Conservation (phyloP, 2,113 vertebrate genomes). For the Eulemur macaco region DNA sequence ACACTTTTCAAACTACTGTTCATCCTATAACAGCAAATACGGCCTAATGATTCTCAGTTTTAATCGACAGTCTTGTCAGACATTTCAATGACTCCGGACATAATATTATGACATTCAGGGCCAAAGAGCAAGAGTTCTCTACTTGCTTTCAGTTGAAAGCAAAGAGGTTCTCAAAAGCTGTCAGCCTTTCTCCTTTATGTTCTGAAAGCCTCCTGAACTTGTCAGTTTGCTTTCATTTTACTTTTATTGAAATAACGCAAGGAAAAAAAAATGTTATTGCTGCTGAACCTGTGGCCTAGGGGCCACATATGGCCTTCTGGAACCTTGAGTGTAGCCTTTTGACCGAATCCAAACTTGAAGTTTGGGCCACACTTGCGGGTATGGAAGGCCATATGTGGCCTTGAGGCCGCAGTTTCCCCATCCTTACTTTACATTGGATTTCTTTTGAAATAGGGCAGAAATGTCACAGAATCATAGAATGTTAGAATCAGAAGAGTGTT, state of each 20-base stretch:
- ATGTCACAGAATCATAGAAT: background rate
- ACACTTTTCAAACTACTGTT: background rate
- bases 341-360: no score
- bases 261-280: conserved; percentile 10
- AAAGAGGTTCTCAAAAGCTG: conserved; percentile 26
- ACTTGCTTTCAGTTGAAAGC: conserved; percentile 28
- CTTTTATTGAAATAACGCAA: conserved; percentile 50
- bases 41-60: background rate
- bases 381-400: no score
- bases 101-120: background rate
- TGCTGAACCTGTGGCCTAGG: no score
- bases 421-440: conserved; percentile 6
- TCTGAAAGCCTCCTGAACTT: conserved; percentile 36
- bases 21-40: background rate
- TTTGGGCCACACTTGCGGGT: no score
- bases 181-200: background rate
- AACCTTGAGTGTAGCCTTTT: no score
- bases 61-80: conserved; percentile 20
- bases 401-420: no score
- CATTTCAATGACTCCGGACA: background rate
- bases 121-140: background rate
- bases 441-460: conserved; percentile 24
- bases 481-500: background rate
- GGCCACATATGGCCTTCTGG: no score
- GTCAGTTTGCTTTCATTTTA: conserved; percentile 18